Base-by-base conservation (phyloP, 2,797 vertebrate species). In the Rachycentron canadum region DNA sequence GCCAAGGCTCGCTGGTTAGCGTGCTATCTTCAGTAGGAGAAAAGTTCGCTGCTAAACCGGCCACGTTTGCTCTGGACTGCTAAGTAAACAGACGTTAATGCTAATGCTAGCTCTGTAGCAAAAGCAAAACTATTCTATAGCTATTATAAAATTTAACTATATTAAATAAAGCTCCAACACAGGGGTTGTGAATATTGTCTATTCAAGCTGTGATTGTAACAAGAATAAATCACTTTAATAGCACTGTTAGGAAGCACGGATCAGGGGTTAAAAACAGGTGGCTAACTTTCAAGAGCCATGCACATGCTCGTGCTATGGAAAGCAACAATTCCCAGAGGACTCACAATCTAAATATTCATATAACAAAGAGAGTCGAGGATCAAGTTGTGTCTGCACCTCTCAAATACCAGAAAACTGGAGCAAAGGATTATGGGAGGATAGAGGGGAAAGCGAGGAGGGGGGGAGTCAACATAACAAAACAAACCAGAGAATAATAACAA, bases 401-500 rank as follows among this genome's bases (percentile, higher is more conserved):
- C 43, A 71, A 65, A 79, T 0, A 67, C 61, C 3, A 62, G 41
- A 66, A 70, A 65, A 76, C 53, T 64, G 30, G 50, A 76, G 83
- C 68, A 73, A 75, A 82, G 76, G 72, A 88, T 84, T 64, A 76
- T 75, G 83, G 82, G 80, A 78, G 49, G 23, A 50, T 69, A 34
- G 13, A 16, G 9, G 5, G 41, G 32, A 32, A 67, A 66, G 32
- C 32, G 32, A 7, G 32, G 7, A 0, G 14, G 21, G 32, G 17
- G 2, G 1, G 61, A 66, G 32, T 43, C 34, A 71, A 68, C 66
- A 58, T 60, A 73, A 79, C 52, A 73, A 80, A 85, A 56, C 7
- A 85, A 81, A 64, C 17, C 41, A 11, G 28, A 69, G 66, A 69
- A 68, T 34, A 60, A 50, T 10, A 78, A 36, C n/a, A 49, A 57